These are phyloP conservation scores for Acrobasis consociella DNA, from an alignment of 2,888 invertebrate species.

Conservation along the genomic window DNA sequence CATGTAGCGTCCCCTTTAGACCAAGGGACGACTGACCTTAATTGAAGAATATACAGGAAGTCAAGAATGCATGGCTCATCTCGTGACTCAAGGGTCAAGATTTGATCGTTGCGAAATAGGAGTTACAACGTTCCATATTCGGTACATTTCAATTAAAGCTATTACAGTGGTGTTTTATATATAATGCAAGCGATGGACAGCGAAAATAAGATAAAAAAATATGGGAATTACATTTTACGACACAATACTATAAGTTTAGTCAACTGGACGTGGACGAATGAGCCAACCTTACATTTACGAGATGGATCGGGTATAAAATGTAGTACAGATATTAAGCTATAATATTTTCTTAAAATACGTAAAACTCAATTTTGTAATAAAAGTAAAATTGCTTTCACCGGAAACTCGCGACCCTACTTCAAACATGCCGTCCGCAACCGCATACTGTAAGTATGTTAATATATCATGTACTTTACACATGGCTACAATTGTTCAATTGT, in stretches of 20 bases:
- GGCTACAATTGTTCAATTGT: constrained; percentile 18
- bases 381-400: neutral
- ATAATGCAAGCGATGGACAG: no score
- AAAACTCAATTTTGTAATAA: no score
- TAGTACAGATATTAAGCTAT: no score
- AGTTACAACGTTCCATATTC: neutral
- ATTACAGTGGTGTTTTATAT: no score
- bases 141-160: neutral
- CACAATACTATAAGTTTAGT: no score
- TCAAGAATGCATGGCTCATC: constrained; percentile 5
- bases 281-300: no score
- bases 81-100: neutral
- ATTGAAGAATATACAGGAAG: constrained; percentile 5
- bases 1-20: neutral
- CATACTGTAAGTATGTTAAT: constrained; percentile 13
- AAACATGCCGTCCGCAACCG: neutral
- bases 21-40: constrained; percentile 10
- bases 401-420: neutral
- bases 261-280: no score
- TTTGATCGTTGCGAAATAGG: neutral
- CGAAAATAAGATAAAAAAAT: no score
- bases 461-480: constrained; percentile 9
- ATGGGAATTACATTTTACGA: no score
- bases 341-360: no score
- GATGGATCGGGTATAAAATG: no score